These are phyloP conservation scores for Phrynocephalus vlangalii DNA, from an alignment of 2,797 vertebrate genomes.

Conservation along the genomic window DNA sequence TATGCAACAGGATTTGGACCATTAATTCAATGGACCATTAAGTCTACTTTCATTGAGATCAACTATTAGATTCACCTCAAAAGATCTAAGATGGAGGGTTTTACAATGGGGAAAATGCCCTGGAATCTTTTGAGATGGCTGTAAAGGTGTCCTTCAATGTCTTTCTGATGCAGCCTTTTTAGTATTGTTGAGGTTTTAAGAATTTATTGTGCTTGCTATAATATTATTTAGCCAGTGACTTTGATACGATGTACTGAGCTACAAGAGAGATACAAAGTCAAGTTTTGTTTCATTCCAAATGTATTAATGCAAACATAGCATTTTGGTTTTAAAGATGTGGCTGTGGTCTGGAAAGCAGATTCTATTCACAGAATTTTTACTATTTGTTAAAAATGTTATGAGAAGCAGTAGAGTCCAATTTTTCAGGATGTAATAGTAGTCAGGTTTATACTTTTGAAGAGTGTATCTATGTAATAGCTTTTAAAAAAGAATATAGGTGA, in stretches of 20 bases:
- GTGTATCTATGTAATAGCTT: constrained; percentile 14
- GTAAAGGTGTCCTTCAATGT: neutral
- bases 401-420: constrained; percentile 40
- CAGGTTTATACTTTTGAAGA: constrained; percentile 29
- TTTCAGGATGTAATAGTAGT: constrained; percentile 38
- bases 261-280: neutral
- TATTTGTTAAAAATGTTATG: constrained; percentile 36
- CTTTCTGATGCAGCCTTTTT: too few species aligned
- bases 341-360: neutral
- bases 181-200: too few species aligned
- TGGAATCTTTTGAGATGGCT: neutral
- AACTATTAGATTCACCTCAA: too few species aligned
- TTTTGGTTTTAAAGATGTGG: neutral
- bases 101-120: too few species aligned
- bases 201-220: too few species aligned
- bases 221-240: too few species aligned
- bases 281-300: neutral
- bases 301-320: neutral
- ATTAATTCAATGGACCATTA: too few species aligned
- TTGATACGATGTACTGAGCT: too few species aligned
- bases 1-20: too few species aligned
- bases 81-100: too few species aligned
- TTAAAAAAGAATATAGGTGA: neutral
- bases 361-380: constrained; percentile 16
- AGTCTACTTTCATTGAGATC: too few species aligned